phyloP scores from a whole-genome alignment of 2,888 invertebrate genomes.

The Tridacna gigas region DNA sequence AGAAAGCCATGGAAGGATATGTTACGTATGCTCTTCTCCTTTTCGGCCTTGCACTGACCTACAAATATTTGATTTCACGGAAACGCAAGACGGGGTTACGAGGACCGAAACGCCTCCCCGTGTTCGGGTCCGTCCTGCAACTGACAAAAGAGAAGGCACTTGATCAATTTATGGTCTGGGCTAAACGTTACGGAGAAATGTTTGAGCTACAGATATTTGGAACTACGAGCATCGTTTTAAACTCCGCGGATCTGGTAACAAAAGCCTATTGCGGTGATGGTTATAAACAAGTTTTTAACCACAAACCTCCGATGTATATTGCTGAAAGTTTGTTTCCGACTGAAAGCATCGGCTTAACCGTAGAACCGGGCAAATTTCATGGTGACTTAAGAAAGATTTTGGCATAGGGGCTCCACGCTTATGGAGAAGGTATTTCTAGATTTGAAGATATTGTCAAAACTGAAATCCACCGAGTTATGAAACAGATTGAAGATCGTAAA shows the following conservation, averaged over 20 bases:
- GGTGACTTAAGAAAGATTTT: conserved; percentile 14
- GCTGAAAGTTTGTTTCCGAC: background rate
- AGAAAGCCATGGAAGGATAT: background rate
- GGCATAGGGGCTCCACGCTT: conserved; percentile 5
- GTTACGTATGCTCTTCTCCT: background rate
- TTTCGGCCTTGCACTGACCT: background rate
- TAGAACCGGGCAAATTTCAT: background rate
- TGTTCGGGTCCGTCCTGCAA: background rate
- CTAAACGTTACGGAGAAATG: background rate
- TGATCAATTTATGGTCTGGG: background rate
- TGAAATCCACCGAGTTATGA: conserved; percentile 8
- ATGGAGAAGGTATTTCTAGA: conserved; percentile 3
- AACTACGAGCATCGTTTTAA: background rate
- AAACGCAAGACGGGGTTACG: background rate
- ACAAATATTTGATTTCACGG: background rate
- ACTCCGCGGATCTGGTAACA: background rate
- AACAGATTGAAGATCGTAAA: background rate
- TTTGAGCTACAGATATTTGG: background rate
- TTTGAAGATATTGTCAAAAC: conserved; percentile 9
- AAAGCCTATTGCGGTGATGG: conserved; percentile 9
- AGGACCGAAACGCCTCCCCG: background rate
- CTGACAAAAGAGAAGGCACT: background rate
- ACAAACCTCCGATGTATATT: background rate
- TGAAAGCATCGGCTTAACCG: background rate
- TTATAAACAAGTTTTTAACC: background rate